phyloP scores from a whole-genome alignment of 2,888 invertebrate genomes.

The Stenodera caucasica region DNA sequence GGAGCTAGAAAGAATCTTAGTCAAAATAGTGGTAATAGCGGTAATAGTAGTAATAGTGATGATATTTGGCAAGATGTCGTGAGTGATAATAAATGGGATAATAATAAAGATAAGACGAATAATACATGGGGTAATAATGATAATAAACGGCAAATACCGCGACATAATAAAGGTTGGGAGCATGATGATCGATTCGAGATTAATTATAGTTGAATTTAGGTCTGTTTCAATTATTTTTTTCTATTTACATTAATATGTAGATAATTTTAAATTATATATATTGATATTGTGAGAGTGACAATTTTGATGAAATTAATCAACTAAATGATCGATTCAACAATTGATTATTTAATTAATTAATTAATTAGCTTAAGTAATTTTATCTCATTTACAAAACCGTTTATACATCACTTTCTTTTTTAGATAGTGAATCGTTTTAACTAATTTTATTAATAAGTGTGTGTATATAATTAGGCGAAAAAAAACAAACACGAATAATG shows the following conservation, averaged over 20 bases:
- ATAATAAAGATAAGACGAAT: conserved; percentile 29
- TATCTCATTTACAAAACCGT: too few species aligned
- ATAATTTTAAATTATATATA: background rate
- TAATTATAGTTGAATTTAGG: conserved; percentile 46
- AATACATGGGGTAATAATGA: conserved; percentile 26
- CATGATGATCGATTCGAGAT: conserved; percentile 54
- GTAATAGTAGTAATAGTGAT: conserved; percentile 31
- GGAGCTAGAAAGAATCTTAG: conserved; percentile 46
- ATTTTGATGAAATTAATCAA: too few species aligned
- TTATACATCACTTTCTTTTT: too few species aligned
- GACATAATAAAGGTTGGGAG: conserved; percentile 49
- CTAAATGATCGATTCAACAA: too few species aligned
- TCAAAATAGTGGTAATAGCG: conserved; percentile 28
- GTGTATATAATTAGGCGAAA: too few species aligned
- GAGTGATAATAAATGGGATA: conserved; percentile 26
- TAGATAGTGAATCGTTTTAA: too few species aligned
- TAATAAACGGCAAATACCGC: conserved; percentile 22
- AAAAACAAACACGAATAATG: too few species aligned
- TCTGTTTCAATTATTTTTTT: too few species aligned
- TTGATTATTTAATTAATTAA: too few species aligned
- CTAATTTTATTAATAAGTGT: too few species aligned
- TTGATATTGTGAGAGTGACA: background rate
- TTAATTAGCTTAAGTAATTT: too few species aligned
- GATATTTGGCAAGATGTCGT: conserved; percentile 23
- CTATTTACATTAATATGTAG: too few species aligned